Evolutionary conservation across 2,888 invertebrate genomes (phyloP), one percentile per base, ranked within the genome.

Genomic region (Amphipoea lucens): DNA sequence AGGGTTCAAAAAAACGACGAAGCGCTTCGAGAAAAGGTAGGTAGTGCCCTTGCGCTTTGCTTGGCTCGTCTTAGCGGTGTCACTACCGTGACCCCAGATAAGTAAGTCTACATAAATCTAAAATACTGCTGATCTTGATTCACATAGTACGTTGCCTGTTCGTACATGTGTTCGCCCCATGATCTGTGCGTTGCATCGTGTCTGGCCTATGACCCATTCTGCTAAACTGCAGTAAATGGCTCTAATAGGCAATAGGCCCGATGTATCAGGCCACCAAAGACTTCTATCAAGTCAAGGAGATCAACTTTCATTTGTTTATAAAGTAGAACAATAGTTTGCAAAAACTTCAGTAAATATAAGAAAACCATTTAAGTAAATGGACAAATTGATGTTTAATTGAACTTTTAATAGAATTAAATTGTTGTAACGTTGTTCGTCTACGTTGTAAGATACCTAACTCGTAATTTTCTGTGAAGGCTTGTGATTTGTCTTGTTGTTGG

Each of bases 161-260:
- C 29, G 11, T 36, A 60, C 48, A 71, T 51, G 29, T 40, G 79
- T 72, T 40, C 3, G 63, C 63, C 66, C 60, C 63, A 70, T 74
- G 63, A 72, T 69, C 40, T 48, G 29, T 69, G 36, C 70, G 54
- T 36, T 78, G 81, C 83, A 82, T 87, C 83, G 29, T 82, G 89
- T 42, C 79, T 85, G 82, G 79, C 82, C 87, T 79, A 42, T 79
- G 88, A 79, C 89, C 85, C 65, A 74, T 67, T 76, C 79, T 76
- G 57, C 74, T 82, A 75, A 80, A 88, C 74, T 83, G 77, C 79
- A 85, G 81, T 87, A 80, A 87, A 87, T 88, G 83, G 85, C 65
- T 80, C 20, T 83, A 87, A 85, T 82, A 79, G 74, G 45, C 69
- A 85, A 82, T 81, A 81, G 76, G 29, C 67, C 62, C 5, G 66